phyloP scores from a whole-genome alignment of 2,113 vertebrate species.

The Mobula hypostoma region DNA sequence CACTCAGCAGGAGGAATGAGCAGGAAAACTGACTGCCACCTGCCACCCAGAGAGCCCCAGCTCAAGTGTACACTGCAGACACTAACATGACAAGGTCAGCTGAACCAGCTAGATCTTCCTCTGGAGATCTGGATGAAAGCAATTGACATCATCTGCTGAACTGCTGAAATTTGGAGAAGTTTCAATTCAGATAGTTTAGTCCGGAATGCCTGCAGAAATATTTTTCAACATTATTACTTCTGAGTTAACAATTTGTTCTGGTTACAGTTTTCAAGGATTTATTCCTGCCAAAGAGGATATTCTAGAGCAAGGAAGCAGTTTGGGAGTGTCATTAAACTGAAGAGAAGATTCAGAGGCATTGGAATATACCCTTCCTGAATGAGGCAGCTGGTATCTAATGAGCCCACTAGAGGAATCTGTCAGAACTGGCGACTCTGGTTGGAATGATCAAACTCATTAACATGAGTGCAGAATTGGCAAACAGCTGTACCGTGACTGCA shows the following conservation, averaged over 20 bases:
- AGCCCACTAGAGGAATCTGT: constrained; percentile 54
- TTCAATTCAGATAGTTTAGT: neutral
- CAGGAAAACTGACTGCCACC: neutral
- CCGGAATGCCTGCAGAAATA: neutral
- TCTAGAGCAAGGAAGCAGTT: neutral
- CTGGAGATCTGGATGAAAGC: too few species aligned
- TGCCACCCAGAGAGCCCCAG: neutral
- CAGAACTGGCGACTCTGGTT: neutral
- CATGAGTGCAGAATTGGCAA: constrained; percentile 25
- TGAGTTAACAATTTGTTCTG: neutral
- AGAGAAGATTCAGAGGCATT: constrained; percentile 38
- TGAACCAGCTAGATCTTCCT: neutral
- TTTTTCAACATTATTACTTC: neutral
- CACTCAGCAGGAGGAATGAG: neutral
- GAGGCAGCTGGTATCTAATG: constrained; percentile 52
- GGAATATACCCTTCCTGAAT: constrained; percentile 44
- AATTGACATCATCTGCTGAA: neutral
- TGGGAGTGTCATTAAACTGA: constrained; percentile 44
- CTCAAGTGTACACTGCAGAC: neutral
- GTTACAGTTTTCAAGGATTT: neutral
- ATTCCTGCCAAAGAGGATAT: neutral
- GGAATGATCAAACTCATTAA: constrained; percentile 18
- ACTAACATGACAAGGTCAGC: neutral
- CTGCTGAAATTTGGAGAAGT: neutral
- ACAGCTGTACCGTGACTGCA: neutral